These are phyloP conservation scores for Toxotes jaculatrix DNA, from an alignment of 2,113 vertebrate species.

Conservation along the genomic window DNA sequence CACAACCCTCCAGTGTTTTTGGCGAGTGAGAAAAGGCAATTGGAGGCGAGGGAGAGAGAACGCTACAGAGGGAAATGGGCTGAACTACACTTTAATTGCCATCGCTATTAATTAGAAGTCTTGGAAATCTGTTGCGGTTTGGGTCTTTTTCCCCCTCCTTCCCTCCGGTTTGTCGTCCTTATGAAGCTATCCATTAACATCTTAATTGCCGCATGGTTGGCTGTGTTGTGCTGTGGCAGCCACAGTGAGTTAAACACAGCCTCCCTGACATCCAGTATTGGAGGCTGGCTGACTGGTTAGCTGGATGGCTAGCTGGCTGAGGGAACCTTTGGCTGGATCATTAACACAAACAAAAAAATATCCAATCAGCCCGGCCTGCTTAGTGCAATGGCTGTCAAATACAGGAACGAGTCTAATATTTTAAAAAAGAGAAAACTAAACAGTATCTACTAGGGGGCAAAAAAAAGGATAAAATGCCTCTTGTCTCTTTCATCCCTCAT, in stretches of 20 bases:
- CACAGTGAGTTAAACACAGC: slow-evolving; percentile 63
- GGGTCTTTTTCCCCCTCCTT: slow-evolving; percentile 18
- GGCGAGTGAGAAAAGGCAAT: slow-evolving; percentile 44
- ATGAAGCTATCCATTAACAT: slow-evolving; percentile 78
- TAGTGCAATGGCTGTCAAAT: slow-evolving; percentile 3
- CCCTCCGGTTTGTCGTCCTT: slow-evolving; percentile 58
- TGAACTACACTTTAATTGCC: slow-evolving; percentile 76
- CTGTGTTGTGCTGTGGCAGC: slow-evolving; percentile 61
- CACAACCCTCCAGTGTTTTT: slow-evolving; percentile 50
- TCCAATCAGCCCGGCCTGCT: slow-evolving; percentile 17
- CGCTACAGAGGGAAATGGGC: slow-evolving; percentile 35
- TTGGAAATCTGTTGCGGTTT: slow-evolving; percentile 75
- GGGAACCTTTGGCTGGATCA: slow-evolving; percentile 33
- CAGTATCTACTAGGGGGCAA: not conserved
- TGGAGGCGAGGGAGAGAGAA: slow-evolving; percentile 35
- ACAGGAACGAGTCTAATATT: slow-evolving; percentile 15
- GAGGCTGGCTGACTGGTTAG: slow-evolving; percentile 26
- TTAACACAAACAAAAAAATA: slow-evolving; percentile 56
- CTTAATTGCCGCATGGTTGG: slow-evolving; percentile 74
- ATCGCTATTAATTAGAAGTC: slow-evolving; percentile 79
- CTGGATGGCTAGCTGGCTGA: slow-evolving; percentile 15
- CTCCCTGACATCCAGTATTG: slow-evolving; percentile 36
- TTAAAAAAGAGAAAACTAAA: slow-evolving; percentile 17
- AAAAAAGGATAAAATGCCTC: slow-evolving; percentile 8
- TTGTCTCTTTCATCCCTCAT: slow-evolving; percentile 31